phyloP scores from a whole-genome alignment of 2,797 vertebrate genomes.

The Columba guinea region DNA sequence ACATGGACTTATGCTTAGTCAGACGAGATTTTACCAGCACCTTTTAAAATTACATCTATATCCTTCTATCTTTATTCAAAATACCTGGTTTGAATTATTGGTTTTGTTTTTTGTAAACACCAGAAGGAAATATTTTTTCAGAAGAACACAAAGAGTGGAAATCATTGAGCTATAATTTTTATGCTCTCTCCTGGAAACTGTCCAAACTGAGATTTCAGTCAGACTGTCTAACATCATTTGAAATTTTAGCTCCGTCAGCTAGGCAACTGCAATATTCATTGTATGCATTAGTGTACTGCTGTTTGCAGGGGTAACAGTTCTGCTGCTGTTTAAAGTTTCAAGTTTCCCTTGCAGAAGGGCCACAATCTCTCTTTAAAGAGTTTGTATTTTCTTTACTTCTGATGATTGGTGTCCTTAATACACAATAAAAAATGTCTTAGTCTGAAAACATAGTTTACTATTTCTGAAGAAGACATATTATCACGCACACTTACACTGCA shows the following conservation, averaged over 20 bases:
- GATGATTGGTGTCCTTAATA: not conserved
- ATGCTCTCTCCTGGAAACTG: not conserved
- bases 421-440: not conserved
- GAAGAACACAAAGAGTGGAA: not conserved
- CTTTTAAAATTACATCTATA: not conserved
- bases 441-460: not conserved
- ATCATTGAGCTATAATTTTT: not conserved
- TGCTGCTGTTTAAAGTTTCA: not conserved
- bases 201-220: slow-evolving; percentile 3
- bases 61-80: not conserved
- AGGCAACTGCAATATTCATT: not conserved
- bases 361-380: not conserved
- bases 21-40: not conserved
- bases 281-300: not conserved
- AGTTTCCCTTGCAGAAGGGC: not conserved
- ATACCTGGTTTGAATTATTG: not conserved
- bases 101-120: not conserved
- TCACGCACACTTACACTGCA: not conserved
- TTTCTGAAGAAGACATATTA: not conserved
- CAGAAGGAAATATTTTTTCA: not conserved
- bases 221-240: not conserved
- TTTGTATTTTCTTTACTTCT: not conserved
- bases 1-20: not conserved
- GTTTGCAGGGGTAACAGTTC: not conserved
- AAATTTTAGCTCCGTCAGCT: not conserved